Evolutionary conservation across 2,888 invertebrate species (phyloP), one percentile per base, ranked within the genome.

Genomic region (Halictus quadricinctus): DNA sequence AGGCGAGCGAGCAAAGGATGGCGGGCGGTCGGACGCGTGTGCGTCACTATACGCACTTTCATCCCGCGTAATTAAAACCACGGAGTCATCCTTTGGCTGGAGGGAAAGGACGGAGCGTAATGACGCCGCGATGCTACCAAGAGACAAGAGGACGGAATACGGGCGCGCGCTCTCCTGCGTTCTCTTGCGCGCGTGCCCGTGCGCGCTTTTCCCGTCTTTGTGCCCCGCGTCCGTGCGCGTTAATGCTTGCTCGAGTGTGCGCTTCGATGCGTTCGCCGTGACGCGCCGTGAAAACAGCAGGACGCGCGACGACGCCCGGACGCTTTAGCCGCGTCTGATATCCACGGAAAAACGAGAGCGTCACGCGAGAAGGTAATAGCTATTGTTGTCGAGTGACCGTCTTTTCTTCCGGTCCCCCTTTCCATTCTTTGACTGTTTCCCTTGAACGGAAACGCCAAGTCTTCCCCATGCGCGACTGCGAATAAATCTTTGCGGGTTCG

Each of bases 41-140:
- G 77, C 87, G 83, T 82, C 76, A 88, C 88, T 85, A 86, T 88
- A 87, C 90, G 92, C 92, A 93, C 93, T 94, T 94, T 94, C 93
- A 94, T 93, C 93, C 92, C 87, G 91, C 88, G 94, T 94, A 94
- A 94, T 94, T 94, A 94, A 94, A 94, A 94, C 91, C 92, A 92
- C 92, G 92, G 92, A 90, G 89, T 91, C 91, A 88, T 92, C 89
- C 91, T 92, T 91, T 87, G 91, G 79, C 78, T 41, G 73, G 89
- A 84, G 89, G 84, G 88, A 86, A 84, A 89, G 66, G 29, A 80
- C 79, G 76, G 78, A 77, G 83, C 76, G 82, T 92, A 92, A 93
- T 91, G 88, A 90, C 89, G 84, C 88, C 80, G 80, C 87, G 88
- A 90, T 84, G 77, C 87, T 90, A 84, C 88, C 88, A 90, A 90